These are phyloP conservation scores for Scaptomyza reducta DNA, from an alignment of 2,888 invertebrate genomes.

Conservation along the genomic window DNA sequence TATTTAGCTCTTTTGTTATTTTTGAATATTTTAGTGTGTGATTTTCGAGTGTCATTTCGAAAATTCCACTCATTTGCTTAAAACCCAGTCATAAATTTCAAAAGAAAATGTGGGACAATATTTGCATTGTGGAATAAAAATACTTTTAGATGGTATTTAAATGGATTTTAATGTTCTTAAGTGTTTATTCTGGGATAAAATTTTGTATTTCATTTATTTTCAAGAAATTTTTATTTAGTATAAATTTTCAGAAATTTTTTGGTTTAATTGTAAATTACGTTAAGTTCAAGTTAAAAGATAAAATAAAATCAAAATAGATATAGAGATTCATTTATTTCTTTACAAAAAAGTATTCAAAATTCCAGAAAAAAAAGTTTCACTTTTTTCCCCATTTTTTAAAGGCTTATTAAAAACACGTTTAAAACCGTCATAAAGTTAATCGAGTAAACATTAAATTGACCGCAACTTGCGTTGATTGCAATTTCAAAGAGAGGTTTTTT, in stretches of 20 bases:
- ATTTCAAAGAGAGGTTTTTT: conserved; percentile 4
- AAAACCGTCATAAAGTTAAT: conserved; percentile 6
- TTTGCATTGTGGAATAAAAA: background rate
- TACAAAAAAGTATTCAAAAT: no score
- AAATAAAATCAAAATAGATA: no score
- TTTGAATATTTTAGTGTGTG: background rate
- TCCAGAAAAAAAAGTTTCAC: background rate
- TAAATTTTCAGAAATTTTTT: no score
- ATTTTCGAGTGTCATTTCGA: conserved; percentile 5
- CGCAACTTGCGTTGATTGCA: conserved; percentile 30
- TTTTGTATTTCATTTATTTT: no score
- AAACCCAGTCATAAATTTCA: conserved; percentile 11
- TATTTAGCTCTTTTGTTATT: background rate
- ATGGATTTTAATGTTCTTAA: background rate
- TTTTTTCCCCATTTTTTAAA: background rate
- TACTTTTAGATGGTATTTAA: background rate
- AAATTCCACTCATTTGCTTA: background rate
- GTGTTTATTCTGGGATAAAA: no score
- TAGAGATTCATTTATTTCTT: no score
- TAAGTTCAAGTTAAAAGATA: no score
- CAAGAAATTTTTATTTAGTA: no score
- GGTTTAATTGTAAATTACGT: no score
- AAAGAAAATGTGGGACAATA: background rate
- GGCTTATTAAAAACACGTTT: conserved; percentile 6
- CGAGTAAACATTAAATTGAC: conserved; percentile 11